Conservation (phyloP, 2,797 vertebrate genomes). For the Liasis olivaceus region DNA sequence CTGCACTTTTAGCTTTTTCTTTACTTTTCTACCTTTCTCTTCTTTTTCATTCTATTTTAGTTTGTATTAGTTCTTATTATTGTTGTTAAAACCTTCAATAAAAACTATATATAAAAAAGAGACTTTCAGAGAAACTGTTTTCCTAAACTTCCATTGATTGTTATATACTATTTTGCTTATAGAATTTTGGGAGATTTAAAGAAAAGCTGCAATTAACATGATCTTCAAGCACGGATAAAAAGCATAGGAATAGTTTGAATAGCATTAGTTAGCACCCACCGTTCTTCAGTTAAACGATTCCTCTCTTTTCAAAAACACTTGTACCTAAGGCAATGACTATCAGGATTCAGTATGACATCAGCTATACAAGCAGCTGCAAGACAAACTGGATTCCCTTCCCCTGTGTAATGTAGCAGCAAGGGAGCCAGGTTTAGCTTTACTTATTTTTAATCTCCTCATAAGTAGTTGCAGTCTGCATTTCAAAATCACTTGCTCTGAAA, state of each 20-base stretch:
- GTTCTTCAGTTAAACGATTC: constrained; percentile 15
- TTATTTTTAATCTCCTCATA: constrained; percentile 14
- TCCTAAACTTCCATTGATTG: constrained; percentile 5
- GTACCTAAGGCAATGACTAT: constrained; percentile 37
- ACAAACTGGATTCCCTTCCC: constrained; percentile 45
- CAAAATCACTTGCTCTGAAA: constrained; percentile 19
- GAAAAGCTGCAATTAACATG: constrained; percentile 25
- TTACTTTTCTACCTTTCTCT: too few relatives aligned
- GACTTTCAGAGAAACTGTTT: not conserved
- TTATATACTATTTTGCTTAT: constrained; percentile 1
- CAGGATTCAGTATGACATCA: constrained; percentile 36
- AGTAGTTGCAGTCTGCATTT: not conserved
- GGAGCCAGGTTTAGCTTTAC: constrained; percentile 21
- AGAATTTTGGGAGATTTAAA: constrained; percentile 7
- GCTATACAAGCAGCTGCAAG: constrained; percentile 48
- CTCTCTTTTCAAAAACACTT: constrained; percentile 31
- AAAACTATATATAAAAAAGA: too few relatives aligned
- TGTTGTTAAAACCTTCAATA: too few relatives aligned
- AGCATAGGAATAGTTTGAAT: constrained; percentile 5
- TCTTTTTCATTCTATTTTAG: too few relatives aligned
- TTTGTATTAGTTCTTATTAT: too few relatives aligned
- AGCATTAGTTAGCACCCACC: not conserved
- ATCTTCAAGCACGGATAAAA: constrained; percentile 6
- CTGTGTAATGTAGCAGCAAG: constrained; percentile 26
- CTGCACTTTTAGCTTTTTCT: too few relatives aligned